Evolutionary conservation across 2,797 vertebrate genomes (phyloP), one percentile per base, ranked within the genome.

Genomic region (Eulemur coronatus): DNA sequence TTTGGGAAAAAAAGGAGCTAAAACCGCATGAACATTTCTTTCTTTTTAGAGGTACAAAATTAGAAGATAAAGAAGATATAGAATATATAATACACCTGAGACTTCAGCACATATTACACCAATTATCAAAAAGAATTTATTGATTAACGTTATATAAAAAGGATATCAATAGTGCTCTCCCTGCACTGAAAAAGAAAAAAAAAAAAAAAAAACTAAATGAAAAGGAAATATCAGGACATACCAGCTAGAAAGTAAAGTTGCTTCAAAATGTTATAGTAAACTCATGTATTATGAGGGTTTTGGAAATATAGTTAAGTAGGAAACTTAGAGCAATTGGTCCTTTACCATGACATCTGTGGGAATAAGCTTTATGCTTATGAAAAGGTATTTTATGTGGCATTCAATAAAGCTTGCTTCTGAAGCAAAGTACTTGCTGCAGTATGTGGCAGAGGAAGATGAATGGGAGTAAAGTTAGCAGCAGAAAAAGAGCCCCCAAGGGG

Each of bases 101-200:
- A 43, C 33, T 79, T 57, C 26, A 73, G 69, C 59, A 85, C 11
- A 33, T 48, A 41, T 9, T 41, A 73, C 1, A 91, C 38, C 13
- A 65, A 82, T 69, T 96, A 82, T 41, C 1, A 88, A 88, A 89
- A 84, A 43, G n/a, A 81, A 78, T 82, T 87, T 70, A 81, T 15
- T 79, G 38, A 30, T 84, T 94, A 95, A 72, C 22, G 73, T 69
- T 61, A 69, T 30, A 75, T 82, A 63, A 96, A 96, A 91, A 73
- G 59, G 33, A 4, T 92, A 22, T 43, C 65, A 96, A 41, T 17
- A 46, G 28, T 61, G 5, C 4, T 78, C 7, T 79, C 7, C 69
- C 11, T 89, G 28, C 67, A 61, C 30, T 81, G 7, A 82, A 85
- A 81, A 63, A 70, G 41, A 18, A 35, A 75, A 59, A 43, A 73